phyloP scores from a whole-genome alignment of 1,140 invertebrate genomes.

The Odontomachus brunneus region DNA sequence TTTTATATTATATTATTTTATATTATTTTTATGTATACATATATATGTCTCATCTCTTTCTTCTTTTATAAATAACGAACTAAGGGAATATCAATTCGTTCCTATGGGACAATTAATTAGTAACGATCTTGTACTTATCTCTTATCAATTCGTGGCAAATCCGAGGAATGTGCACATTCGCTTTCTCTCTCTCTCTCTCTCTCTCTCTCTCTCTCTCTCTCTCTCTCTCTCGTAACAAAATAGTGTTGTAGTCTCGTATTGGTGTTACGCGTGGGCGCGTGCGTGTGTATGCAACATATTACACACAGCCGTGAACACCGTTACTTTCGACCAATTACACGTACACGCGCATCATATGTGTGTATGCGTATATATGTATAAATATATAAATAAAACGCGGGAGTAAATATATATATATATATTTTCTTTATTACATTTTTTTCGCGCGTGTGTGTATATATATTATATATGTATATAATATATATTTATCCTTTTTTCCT shows the following conservation, averaged over 20 bases:
- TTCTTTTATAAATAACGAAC: constrained; percentile 79
- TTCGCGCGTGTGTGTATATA: neutral
- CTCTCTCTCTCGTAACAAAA: constrained; percentile 55
- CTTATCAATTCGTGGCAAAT: constrained; percentile 73
- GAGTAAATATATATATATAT: constrained; percentile 36
- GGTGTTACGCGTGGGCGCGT: neutral
- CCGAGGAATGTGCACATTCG: constrained; percentile 83
- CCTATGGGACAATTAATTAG: constrained; percentile 75
- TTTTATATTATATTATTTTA: constrained; percentile 71
- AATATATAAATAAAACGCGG: constrained; percentile 45
- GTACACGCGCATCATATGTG: constrained; percentile 31
- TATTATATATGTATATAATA: constrained; percentile 58
- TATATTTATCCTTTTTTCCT: constrained; percentile 33
- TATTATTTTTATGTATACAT: constrained; percentile 72
- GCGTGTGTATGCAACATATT: neutral
- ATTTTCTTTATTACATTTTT: neutral
- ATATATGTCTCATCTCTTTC: constrained; percentile 74
- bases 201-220: constrained; percentile 54
- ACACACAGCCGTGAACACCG: neutral
- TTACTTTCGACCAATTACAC: constrained; percentile 43
- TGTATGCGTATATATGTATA: constrained; percentile 33
- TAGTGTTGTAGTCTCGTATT: constrained; percentile 32
- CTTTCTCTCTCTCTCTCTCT: constrained; percentile 57
- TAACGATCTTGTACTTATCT: constrained; percentile 84
- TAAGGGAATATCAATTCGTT: constrained; percentile 75